Percentiles rank a stretch among this genome's conserved stretches.
phyloP scores from a whole-genome alignment of 2,888 invertebrate species.

The Drosophila fulvimacula region DNA sequence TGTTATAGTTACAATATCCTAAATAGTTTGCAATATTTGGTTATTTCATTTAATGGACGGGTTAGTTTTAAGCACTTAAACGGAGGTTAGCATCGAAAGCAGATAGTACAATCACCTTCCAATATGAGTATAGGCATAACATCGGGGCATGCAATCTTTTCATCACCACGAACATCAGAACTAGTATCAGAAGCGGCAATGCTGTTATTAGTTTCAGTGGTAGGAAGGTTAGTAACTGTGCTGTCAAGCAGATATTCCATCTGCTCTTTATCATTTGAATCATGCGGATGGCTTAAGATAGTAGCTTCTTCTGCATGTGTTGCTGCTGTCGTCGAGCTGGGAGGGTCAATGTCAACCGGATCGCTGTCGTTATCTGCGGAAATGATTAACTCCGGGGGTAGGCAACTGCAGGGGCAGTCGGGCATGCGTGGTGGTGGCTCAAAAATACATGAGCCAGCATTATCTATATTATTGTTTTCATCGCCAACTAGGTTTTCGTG shows the following conservation, averaged over 20 bases:
- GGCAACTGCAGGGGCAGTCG: constrained; percentile 83
- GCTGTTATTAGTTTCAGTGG: constrained; percentile 22
- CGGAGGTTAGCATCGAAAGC: constrained; percentile 40
- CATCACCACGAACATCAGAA: constrained; percentile 52
- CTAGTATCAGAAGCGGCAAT: constrained; percentile 25
- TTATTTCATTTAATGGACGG: constrained; percentile 8
- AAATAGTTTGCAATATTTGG: constrained; percentile 19
- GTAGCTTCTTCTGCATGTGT: constrained; percentile 34
- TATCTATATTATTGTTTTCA: constrained; percentile 37
- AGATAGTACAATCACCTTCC: constrained; percentile 89
- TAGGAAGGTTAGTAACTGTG: constrained; percentile 26
- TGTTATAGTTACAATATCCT: constrained; percentile 8
- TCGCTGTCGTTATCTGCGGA: constrained; percentile 31
- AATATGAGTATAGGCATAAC: constrained; percentile 92
- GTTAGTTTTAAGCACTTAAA: constrained; percentile 46
- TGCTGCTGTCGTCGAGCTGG: constrained; percentile 26
- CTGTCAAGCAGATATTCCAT: constrained; percentile 19
- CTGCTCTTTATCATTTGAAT: constrained; percentile 13
- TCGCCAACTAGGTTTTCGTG: constrained; percentile 57
- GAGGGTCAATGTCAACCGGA: constrained; percentile 54
- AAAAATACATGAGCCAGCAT: constrained; percentile 69
- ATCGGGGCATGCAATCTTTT: constrained; percentile 87
- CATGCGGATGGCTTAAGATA: constrained; percentile 22
- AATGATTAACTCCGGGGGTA: constrained; percentile 26
- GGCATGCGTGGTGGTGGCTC: constrained; percentile 84